Percentiles rank a stretch among this genome's conserved stretches.
Evolutionary conservation across 2,113 vertebrate genomes (phyloP).

Genomic region (Rhinichthys klamathensis): DNA sequence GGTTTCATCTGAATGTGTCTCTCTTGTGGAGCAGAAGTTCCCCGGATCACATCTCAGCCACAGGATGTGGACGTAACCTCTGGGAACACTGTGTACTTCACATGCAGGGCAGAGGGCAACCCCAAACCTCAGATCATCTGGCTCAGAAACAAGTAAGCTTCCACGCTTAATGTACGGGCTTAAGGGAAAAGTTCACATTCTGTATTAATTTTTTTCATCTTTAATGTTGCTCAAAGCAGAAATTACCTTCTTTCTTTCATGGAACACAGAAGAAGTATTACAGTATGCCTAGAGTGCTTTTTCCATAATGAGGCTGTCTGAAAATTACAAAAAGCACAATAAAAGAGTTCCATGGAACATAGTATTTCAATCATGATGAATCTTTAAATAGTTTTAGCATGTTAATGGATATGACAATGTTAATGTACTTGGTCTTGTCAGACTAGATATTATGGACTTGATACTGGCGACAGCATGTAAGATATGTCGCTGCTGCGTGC

Average conservation of each 20-base stretch:
- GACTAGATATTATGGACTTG: too few species aligned
- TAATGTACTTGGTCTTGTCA: too few species aligned
- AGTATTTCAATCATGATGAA: background rate
- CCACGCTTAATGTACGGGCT: background rate
- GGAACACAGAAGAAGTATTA: background rate
- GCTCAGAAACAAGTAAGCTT: slow-evolving; percentile 95
- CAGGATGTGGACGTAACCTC: slow-evolving; percentile 95
- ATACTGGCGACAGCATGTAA: too few species aligned
- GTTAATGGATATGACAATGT: background rate
- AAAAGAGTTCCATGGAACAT: background rate
- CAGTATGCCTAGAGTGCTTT: background rate
- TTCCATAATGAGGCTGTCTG: background rate
- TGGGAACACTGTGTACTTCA: slow-evolving; percentile 98
- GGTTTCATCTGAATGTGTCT: slow-evolving; percentile 52
- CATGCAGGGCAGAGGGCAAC: slow-evolving; percentile 96
- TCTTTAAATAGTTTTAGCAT: background rate
- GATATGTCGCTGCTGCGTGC: too few species aligned
- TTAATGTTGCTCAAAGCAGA: background rate
- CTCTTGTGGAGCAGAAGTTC: slow-evolving; percentile 82
- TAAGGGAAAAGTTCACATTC: background rate
- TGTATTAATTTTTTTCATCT: background rate
- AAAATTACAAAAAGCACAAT: background rate
- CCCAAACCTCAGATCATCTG: slow-evolving; percentile 99
- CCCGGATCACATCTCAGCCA: slow-evolving; percentile 96
- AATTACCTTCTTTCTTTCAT: background rate